Evolutionary conservation across 2,797 vertebrate species (phyloP), one percentile per base, ranked within the genome.

Genomic region (Notolabrus celidotus): DNA sequence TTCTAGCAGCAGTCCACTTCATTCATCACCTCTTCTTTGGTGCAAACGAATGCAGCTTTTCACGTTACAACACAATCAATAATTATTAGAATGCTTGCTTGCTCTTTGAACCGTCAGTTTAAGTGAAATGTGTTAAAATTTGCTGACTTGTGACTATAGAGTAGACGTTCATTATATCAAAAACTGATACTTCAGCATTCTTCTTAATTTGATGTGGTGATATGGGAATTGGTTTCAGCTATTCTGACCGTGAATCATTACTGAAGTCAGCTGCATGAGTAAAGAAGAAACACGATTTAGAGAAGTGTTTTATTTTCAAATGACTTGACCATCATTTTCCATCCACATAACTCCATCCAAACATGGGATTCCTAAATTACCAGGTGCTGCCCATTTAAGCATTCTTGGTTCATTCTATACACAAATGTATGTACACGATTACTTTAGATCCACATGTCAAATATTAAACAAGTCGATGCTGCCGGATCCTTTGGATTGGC

Each of bases 351-450:
- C 59, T 78, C 71, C 54, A 17, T 83, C 78, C 81, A 80, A 86
- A 79, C 46, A 82, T 71, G 56, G 54, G 83, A 70, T 62, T 45
- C 67, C 66, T 73, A 34, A 77, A 66, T 65, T 58, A 82, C 79
- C 67, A 82, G 84, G 88, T 80, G 85, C 74, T 79, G 65, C 59
- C 68, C 51, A 46, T 64, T 65, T 69, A 65, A 72, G 77, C 77
- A 68, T 75, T 82, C 82, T 86, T 81, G 77, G 65, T 85, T 71
- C 67, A 56, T 77, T 87, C 60, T 91, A 91, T 93, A 86, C 90
- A 93, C 89, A 93, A 67, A 85, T 82, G 42, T 92, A 86, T 91
- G 74, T 90, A 92, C 88, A 93, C 63, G 74, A 55, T 74, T 77
- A 66, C 42, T 83, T 88, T 65, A 76, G 53, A 71, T 80, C 47